Evolutionary conservation across 35 echinoderm and acorn worm genomes (phyloP), one percentile per base, ranked within the genome.

Genomic region (Patiria miniata): DNA sequence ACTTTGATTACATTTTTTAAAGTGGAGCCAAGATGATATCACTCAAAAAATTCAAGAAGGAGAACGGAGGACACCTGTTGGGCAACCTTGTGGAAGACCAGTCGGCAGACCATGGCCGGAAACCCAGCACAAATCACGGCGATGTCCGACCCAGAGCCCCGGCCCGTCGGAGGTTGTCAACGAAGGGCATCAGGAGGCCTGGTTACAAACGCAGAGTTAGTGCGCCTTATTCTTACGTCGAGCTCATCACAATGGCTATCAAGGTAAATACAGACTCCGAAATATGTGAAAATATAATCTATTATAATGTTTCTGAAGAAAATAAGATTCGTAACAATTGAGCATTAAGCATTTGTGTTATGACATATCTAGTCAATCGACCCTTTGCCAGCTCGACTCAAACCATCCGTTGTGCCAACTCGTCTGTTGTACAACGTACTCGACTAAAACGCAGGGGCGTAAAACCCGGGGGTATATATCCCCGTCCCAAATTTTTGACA

Each of bases 221-320:
- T 14, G n/a, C 65, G 65, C 65, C 65, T 4, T 30, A 81, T 34
- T 89, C 94, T 32, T 96, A 92, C 86, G 77, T 87, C 7, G 94
- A 96, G 79, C 90, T 96, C 60, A 96, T 96, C 52, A 44, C 52
- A 16, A 88, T 82, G 26, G 94, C 94, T 9, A 89, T 96, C 21
- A 73, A 73, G 65, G 65, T 73, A 73, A 60, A 19, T n/a, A 60
- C 57, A 18, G 28, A 60, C 28, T 60, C n/a, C n/a, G n/a, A n/a
- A n/a, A n/a, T n/a, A n/a, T n/a, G n/a, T n/a, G n/a, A n/a, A n/a
- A n/a, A n/a, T n/a, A n/a, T n/a, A n/a, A n/a, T n/a, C n/a, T n/a
- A n/a, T n/a, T n/a, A n/a, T n/a, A n/a, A n/a, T n/a, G n/a, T n/a
- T n/a, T n/a, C n/a, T n/a, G n/a, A n/a, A n/a, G n/a, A n/a, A n/a